Evolutionary conservation across 2,113 vertebrate species (phyloP).

Genomic region (Lagenorhynchus albirostris): DNA sequence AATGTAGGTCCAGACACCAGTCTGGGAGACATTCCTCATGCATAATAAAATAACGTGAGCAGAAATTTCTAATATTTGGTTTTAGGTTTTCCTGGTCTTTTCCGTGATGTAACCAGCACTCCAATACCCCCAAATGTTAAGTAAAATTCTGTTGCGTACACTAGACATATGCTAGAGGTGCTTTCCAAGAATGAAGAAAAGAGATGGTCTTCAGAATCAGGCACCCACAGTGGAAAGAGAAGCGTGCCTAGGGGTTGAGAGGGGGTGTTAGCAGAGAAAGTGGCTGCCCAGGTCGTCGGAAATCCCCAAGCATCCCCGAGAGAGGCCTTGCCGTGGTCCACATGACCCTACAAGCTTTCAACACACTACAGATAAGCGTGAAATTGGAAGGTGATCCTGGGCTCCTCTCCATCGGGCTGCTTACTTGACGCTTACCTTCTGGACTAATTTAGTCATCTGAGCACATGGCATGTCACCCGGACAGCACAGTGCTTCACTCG

Average conservation of each 20-base stretch:
- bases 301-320: accelerated
- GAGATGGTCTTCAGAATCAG: not conserved
- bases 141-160: accelerated
- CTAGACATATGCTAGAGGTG: accelerated
- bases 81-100: not conserved
- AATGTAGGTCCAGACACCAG: not conserved
- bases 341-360: accelerated
- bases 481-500: accelerated
- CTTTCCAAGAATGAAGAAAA: too few relatives aligned
- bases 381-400: not conserved
- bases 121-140: too few relatives aligned
- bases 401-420: not conserved
- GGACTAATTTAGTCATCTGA: not conserved
- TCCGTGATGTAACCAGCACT: not conserved
- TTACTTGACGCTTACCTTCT: not conserved
- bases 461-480: accelerated
- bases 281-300: accelerated
- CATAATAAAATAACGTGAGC: not conserved
- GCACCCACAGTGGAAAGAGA: not conserved
- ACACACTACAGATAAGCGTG: accelerated
- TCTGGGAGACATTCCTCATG: not conserved
- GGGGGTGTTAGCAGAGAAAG: too few relatives aligned
- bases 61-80: not conserved
- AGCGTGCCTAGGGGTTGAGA: accelerated
- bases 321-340: accelerated